These are phyloP conservation scores for Alouatta palliata DNA, from an alignment of 2,113 vertebrate species.

Conservation along the genomic window DNA sequence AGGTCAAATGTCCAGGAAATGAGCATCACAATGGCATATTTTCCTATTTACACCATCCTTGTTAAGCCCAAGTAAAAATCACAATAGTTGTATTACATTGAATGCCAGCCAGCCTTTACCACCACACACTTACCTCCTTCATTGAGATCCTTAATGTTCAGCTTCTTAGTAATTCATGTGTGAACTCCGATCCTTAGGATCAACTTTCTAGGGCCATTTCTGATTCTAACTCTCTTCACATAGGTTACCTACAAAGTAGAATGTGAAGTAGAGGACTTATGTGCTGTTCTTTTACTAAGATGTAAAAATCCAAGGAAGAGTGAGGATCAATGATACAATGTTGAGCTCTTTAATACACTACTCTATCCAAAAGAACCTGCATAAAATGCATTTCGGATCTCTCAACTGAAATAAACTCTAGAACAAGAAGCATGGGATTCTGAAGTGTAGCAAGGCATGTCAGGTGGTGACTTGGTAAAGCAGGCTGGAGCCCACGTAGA, in stretches of 20 bases:
- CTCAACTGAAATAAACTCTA: not conserved
- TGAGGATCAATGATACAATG: not conserved
- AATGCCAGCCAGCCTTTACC: accelerated
- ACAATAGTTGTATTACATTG: not conserved
- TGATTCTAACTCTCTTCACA: not conserved
- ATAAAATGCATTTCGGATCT: not conserved
- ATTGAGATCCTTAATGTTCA: too few relatives aligned
- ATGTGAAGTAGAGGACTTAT: not conserved
- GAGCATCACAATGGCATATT: not conserved
- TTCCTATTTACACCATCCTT: not conserved
- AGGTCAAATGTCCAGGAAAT: not conserved
- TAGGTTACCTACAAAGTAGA: not conserved
- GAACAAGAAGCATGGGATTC: not conserved
- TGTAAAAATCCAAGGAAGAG: not conserved
- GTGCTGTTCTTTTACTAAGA: not conserved
- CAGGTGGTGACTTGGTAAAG: not conserved
- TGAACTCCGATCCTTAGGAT: not conserved
- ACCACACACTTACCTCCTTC: not conserved
- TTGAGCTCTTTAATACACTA: not conserved
- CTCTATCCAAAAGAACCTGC: not conserved
- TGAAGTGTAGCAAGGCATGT: accelerated
- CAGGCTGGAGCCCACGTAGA: accelerated
- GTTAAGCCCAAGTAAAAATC: not conserved
- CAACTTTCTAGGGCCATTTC: not conserved
- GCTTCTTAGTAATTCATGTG: not conserved